Percentiles rank a stretch among this genome's conserved stretches.
Conservation (phyloP, 1,140 invertebrate species). For the Orussus abietinus region DNA sequence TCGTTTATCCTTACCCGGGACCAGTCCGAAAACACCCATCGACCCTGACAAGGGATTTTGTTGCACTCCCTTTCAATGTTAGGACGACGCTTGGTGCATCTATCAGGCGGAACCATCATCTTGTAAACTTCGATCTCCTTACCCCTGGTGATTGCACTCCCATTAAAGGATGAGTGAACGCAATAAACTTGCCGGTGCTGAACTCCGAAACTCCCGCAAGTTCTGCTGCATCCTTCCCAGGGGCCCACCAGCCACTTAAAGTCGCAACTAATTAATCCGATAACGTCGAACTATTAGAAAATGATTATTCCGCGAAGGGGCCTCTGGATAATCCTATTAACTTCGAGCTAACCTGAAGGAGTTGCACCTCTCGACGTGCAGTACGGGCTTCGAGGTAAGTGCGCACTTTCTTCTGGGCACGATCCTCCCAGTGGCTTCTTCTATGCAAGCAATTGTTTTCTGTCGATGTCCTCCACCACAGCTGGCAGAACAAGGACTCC, state of each 20-base stretch:
- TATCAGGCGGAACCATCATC: constrained; percentile 54
- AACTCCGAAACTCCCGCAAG: constrained; percentile 59
- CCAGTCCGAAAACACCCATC: constrained; percentile 67
- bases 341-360: constrained; percentile 50
- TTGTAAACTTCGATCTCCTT: constrained; percentile 49
- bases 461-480: constrained; percentile 57
- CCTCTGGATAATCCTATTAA: too few relatives aligned
- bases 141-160: constrained; percentile 25
- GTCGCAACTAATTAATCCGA: too few relatives aligned
- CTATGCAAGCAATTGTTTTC: constrained; percentile 52
- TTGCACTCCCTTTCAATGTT: constrained; percentile 57
- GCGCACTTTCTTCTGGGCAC: constrained; percentile 52
- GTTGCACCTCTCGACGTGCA: constrained; percentile 52
- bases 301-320: too few relatives aligned
- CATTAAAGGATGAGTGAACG: constrained; percentile 48
- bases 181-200: constrained; percentile 64
- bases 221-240: constrained; percentile 64
- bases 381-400: constrained; percentile 43
- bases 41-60: constrained; percentile 58
- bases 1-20: constrained; percentile 58
- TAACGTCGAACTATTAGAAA: too few relatives aligned
- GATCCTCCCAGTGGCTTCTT: constrained; percentile 48
- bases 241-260: constrained; percentile 60
- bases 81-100: constrained; percentile 53
- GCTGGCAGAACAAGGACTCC: constrained; percentile 56